phyloP scores from a whole-genome alignment of 2,113 vertebrate species.

The Oplegnathus fasciatus region DNA sequence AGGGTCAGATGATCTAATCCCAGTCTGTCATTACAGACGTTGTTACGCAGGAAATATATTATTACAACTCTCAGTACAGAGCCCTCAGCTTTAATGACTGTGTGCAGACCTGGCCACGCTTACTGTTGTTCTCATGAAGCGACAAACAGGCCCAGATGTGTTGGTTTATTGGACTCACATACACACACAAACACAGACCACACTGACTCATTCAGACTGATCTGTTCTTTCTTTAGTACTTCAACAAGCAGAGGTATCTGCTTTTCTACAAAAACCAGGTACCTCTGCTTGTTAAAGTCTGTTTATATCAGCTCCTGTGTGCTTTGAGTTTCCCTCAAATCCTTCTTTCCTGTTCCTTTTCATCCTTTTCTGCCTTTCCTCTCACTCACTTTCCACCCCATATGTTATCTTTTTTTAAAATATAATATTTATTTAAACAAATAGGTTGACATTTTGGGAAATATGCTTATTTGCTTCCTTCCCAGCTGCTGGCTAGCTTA shows the following conservation, averaged over 20 bases:
- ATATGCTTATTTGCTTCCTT: neutral
- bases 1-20: constrained; percentile 44
- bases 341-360: constrained; percentile 51
- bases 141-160: constrained; percentile 64
- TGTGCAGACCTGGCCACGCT: constrained; percentile 12
- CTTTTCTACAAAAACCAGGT: constrained; percentile 46
- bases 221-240: constrained; percentile 10
- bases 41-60: constrained; percentile 39
- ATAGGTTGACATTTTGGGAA: neutral
- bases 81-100: constrained; percentile 33
- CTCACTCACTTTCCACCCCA: neutral
- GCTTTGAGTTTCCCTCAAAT: constrained; percentile 10
- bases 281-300: constrained; percentile 44
- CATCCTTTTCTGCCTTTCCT: neutral
- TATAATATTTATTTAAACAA: neutral
- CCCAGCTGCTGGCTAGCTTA: neutral
- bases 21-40: constrained; percentile 55
- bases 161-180: constrained; percentile 15
- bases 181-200: constrained; percentile 17
- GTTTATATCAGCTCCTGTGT: constrained; percentile 42
- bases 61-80: constrained; percentile 31
- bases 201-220: constrained; percentile 34
- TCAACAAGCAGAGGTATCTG: constrained; percentile 55
- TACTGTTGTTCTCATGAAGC: constrained; percentile 34
- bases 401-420: neutral